Evolutionary conservation across 2,797 vertebrate genomes (phyloP), one percentile per base, ranked within the genome.

Genomic region (Neomorphus geoffroyi): DNA sequence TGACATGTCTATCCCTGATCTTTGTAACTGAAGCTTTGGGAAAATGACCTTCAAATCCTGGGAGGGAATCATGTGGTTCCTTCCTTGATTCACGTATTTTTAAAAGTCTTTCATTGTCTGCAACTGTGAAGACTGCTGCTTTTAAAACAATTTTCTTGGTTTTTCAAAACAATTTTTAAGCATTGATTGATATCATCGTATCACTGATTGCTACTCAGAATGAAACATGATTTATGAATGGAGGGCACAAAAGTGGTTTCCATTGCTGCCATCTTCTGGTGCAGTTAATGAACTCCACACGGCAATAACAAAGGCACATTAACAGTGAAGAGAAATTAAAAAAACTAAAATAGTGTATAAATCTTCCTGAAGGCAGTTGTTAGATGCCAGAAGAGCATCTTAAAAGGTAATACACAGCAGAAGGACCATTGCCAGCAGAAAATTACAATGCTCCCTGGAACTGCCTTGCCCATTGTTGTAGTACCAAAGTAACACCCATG

Each of bases 241-340:
- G 56, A 80, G 26, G 45, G 74, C 51, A 28, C 1, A 2, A n/a
- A 72, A 82, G 53, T 7, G 13, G 83, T 79, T 96, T 92, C 70
- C 71, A 28, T 82, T 96, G 95, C 96, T 93, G 96, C 96, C 96
- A 96, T 92, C 96, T 96, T 58, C 95, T 95, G 96, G 96, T 58
- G 30, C 78, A n/a, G 73, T 32, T 86, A 60, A 75, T 66, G 90
- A 94, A 95, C 86, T 88, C 90, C 90, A 77, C 74, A 7, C 9
- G 1, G 53, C 77, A 58, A 6, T 82, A 92, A 93, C 92, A 93
- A 94, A 94, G 80, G 64, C 83, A 13, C 88, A 46, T 82, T 67
- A 95, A 61, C 80, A 35, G 50, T 6, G 66, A 85, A 62, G 66
- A 81, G 86, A 92, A 95, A 96, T 93, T 85, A 81, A 81, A 77